Conservation (phyloP, 2,113 vertebrate genomes). For the Macaca fascicularis region DNA sequence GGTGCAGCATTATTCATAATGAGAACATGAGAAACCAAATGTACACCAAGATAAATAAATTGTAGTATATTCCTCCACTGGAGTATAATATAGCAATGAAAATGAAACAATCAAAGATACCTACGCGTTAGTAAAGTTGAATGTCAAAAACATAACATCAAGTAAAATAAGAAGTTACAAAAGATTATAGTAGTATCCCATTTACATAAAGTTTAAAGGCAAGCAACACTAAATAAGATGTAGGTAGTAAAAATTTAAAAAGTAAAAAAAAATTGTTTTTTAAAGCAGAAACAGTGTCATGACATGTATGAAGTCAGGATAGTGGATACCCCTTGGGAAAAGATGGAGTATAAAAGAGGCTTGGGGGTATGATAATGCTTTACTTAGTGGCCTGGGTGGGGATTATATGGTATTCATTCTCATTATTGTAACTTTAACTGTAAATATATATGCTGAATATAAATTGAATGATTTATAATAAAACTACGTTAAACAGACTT, state of each 20-base stretch:
- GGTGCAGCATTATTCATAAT: neutral
- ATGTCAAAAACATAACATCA: neutral
- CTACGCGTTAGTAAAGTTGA: neutral
- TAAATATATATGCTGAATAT: neutral
- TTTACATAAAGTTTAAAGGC: neutral
- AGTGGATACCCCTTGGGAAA: neutral
- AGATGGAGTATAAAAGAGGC: neutral
- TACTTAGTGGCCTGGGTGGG: neutral
- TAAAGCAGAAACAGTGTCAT: neutral
- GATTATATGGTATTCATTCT: neutral
- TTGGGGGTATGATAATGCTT: neutral
- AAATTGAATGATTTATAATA: neutral
- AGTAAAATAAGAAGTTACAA: neutral
- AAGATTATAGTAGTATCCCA: neutral
- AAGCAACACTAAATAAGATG: neutral
- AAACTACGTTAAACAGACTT: neutral
- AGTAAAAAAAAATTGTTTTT: neutral
- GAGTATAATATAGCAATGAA: neutral
- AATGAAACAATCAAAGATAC: neutral
- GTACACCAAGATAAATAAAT: neutral
- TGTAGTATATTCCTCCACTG: neutral
- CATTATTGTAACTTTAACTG: neutral
- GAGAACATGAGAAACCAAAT: neutral
- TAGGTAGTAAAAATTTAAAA: neutral
- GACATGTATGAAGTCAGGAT: neutral